Percentiles rank a stretch among this genome's conserved stretches.
Evolutionary conservation across 2,888 invertebrate species (phyloP).

Genomic region (Notocelia uddmanniana): DNA sequence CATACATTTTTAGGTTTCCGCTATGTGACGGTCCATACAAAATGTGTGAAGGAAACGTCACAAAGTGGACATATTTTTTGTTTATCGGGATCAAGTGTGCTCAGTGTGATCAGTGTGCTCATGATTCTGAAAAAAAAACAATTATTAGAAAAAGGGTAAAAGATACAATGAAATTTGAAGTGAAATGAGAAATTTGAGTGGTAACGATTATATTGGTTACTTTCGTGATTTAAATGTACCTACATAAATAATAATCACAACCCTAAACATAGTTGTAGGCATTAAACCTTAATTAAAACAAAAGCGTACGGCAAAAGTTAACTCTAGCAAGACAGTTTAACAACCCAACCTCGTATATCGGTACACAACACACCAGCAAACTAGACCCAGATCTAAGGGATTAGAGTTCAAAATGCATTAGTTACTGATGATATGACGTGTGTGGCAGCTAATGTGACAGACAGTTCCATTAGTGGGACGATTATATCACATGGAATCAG

Average conservation of each 20-base stretch:
- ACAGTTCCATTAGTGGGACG: conserved; percentile 55
- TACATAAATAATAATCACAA: background rate
- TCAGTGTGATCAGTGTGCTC: too few relatives aligned
- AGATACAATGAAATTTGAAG: too few relatives aligned
- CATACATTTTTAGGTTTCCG: too few relatives aligned
- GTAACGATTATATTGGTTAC: too few relatives aligned
- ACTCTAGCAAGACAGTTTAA: conserved; percentile 17
- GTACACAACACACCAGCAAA: background rate
- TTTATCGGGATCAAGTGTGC: too few relatives aligned
- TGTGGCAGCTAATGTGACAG: conserved; percentile 15
- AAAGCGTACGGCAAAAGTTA: conserved; percentile 31
- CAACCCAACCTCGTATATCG: background rate
- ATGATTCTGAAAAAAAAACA: too few relatives aligned
- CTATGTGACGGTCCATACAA: too few relatives aligned
- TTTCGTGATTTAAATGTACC: too few relatives aligned
- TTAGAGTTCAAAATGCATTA: conserved; percentile 13
- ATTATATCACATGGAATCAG: conserved; percentile 51
- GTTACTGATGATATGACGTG: conserved; percentile 6
- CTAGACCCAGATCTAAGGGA: background rate
- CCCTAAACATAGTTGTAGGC: background rate
- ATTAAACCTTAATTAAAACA: conserved; percentile 19
- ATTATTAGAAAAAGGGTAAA: too few relatives aligned
- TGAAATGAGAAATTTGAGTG: too few relatives aligned
- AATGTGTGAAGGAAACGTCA: too few relatives aligned
- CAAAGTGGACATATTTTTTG: too few relatives aligned